Percentiles rank a stretch among this genome's conserved stretches.
Evolutionary conservation across 2,888 invertebrate genomes (phyloP).

Genomic region (Orthosia cruda): DNA sequence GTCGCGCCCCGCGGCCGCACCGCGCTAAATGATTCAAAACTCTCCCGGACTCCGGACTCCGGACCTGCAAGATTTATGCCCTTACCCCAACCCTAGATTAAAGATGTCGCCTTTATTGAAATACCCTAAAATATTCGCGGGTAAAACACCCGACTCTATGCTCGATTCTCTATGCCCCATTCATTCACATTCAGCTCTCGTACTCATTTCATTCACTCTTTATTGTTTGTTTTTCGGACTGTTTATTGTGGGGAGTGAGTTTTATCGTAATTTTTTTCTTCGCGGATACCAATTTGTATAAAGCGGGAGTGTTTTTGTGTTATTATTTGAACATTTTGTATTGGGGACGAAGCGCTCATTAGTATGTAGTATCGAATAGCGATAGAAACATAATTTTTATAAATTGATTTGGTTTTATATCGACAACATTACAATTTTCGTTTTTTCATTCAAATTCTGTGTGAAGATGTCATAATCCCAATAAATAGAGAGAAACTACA

Average conservation of each 20-base stretch:
- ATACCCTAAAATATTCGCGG: slow-evolving; percentile 84
- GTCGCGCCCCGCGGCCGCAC: slow-evolving; percentile 87
- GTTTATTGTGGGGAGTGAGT: slow-evolving; percentile 78
- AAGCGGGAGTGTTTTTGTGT: slow-evolving; percentile 58
- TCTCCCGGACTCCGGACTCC: slow-evolving; percentile 77
- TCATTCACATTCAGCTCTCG: slow-evolving; percentile 85
- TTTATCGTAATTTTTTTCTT: slow-evolving; percentile 76
- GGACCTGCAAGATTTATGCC: slow-evolving; percentile 92
- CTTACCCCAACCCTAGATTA: slow-evolving; percentile 91
- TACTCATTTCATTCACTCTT: slow-evolving; percentile 87
- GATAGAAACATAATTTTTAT: neutral
- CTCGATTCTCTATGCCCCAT: slow-evolving; percentile 57
- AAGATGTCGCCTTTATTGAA: slow-evolving; percentile 92
- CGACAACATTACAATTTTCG: neutral
- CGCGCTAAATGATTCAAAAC: slow-evolving; percentile 92
- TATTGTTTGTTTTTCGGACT: slow-evolving; percentile 86
- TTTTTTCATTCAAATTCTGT: neutral
- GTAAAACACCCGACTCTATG: slow-evolving; percentile 45
- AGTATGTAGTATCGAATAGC: neutral
- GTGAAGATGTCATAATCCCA: neutral
- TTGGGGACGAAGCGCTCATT: slow-evolving; percentile 9
- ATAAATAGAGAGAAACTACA: neutral
- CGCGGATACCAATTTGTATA: slow-evolving; percentile 67
- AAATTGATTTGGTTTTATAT: neutral
- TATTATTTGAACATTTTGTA: slow-evolving; percentile 14